Conservation (phyloP, 1,140 invertebrate genomes). For the Aphelinus certus region DNA sequence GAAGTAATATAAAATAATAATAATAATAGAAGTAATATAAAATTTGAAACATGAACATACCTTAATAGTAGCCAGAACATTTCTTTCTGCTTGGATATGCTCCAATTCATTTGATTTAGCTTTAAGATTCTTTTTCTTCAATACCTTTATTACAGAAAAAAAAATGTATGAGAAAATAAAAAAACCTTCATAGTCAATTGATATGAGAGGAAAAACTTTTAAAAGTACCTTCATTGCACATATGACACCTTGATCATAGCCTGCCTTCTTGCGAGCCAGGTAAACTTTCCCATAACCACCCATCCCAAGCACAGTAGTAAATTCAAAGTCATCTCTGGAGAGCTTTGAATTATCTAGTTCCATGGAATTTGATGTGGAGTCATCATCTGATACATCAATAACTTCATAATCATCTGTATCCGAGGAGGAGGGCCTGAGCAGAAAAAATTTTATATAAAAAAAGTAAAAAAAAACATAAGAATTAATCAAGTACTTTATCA, state of each 20-base stretch:
- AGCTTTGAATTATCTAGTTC: too few species aligned
- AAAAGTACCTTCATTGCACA: conserved; percentile 95
- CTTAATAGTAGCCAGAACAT: conserved; percentile 98
- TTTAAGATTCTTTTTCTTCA: conserved; percentile 98
- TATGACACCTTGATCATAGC: conserved; percentile 88
- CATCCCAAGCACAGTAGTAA: conserved; percentile 96
- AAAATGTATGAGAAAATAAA: background rate
- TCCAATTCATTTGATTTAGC: conserved; percentile 79
- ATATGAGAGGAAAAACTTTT: too few species aligned
- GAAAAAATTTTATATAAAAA: too few species aligned
- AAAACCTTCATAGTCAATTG: background rate
- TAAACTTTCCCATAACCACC: conserved; percentile 99
- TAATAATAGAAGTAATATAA: background rate
- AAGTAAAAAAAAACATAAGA: too few species aligned
- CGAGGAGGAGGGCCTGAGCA: too few species aligned
- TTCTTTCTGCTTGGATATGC: conserved; percentile 98
- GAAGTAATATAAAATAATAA: too few species aligned
- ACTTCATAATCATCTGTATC: too few species aligned
- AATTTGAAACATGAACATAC: conserved; percentile 63
- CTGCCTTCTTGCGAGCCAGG: conserved; percentile 92
- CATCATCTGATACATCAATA: too few species aligned
- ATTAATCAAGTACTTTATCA: too few species aligned
- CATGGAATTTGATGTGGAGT: too few species aligned
- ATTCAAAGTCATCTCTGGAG: conserved; percentile 81
- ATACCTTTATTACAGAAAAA: conserved; percentile 79